A percentile compares a stretch with the other conserved stretches of the same genome.
Evolutionary conservation across 1,140 invertebrate genomes (phyloP).

Genomic region (Palaemon carinicauda): DNA sequence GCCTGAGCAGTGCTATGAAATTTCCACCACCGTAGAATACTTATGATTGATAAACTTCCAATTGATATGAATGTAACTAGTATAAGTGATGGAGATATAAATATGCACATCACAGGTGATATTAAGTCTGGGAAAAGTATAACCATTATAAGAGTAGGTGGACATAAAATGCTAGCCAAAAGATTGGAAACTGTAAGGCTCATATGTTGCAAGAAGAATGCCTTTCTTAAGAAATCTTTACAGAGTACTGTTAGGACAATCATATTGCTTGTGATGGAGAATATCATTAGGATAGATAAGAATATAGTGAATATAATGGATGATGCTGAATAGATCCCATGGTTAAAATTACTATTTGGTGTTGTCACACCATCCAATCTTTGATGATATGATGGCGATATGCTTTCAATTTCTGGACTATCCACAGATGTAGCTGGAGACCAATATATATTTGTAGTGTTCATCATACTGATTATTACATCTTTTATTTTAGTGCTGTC

Average conservation of each 20-base stretch:
- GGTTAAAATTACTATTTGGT: too few species aligned
- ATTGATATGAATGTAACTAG: neutral
- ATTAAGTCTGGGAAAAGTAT: neutral
- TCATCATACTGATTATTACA: too few species aligned
- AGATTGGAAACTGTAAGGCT: slow-evolving; percentile 3
- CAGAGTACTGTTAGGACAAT: neutral
- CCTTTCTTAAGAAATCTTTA: neutral
- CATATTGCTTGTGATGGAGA: neutral
- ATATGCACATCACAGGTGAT: neutral
- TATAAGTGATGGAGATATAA: neutral
- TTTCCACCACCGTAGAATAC: slow-evolving; percentile 3
- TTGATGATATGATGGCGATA: too few species aligned
- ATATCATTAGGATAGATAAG: neutral
- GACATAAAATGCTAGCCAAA: neutral
- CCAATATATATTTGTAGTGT: too few species aligned
- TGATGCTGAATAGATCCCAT: neutral
- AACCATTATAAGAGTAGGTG: neutral
- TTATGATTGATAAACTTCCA: neutral
- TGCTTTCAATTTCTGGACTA: too few species aligned
- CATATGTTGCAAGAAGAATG: neutral
- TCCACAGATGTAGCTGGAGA: too few species aligned
- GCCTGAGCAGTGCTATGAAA: neutral
- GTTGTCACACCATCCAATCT: too few species aligned
- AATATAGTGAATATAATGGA: neutral
- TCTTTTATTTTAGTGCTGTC: too few species aligned